Evolutionary conservation across 2,888 invertebrate genomes (phyloP), one percentile per base, ranked within the genome.

Genomic region (Leptogaster cylindrica): DNA sequence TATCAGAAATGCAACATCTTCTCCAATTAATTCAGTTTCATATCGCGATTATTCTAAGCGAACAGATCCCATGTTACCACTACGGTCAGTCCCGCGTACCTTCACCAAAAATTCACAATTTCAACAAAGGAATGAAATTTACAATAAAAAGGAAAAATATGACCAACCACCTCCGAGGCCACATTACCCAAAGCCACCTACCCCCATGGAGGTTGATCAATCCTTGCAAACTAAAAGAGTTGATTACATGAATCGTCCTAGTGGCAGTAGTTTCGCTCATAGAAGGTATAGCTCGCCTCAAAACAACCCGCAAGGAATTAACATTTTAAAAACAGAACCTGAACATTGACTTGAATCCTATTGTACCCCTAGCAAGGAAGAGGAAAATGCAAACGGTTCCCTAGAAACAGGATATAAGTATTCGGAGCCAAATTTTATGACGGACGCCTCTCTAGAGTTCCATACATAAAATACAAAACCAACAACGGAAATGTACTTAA

Each of bases 371-470:
- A n/a, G n/a, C n/a, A n/a, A n/a, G n/a, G n/a, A n/a, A n/a, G n/a
- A n/a, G n/a, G n/a, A n/a, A n/a, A n/a, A n/a, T n/a, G n/a, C n/a
- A n/a, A n/a, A n/a, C n/a, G n/a, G n/a, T n/a, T n/a, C n/a, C n/a
- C n/a, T n/a, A n/a, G n/a, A n/a, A n/a, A n/a, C n/a, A n/a, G n/a
- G n/a, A 7, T 52, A 61, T 7, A 33, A 51, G 39, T 27, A 50
- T 8, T 7, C 8, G 1, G 65, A 69, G 39, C 10, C 52, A 63
- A 69, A 69, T 69, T 67, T 67, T 64, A 58, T 44, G 64, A 67
- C 12, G 50, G 41, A 31, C 14, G 66, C 51, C 63, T 66, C 64
- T 67, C 67, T 48, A 61, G 69, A 65, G 44, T 65, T 8, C 69
- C 61, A 27, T 67, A 58, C 65, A 3, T 69, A 67, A 36, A 69